These are phyloP conservation scores for Passer montanus DNA, from an alignment of 2,113 vertebrate species.

Conservation along the genomic window DNA sequence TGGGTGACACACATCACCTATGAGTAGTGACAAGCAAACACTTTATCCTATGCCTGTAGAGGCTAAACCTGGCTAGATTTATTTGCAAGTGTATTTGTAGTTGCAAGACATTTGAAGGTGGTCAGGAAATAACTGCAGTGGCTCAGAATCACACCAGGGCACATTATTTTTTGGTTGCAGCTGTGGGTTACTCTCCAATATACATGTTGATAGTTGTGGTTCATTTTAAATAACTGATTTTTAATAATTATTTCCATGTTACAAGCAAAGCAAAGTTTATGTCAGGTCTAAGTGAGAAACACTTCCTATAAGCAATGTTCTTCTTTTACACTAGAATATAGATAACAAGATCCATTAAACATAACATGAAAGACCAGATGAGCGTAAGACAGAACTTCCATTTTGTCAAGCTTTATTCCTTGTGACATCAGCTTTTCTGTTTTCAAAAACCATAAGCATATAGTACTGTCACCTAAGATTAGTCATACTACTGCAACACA, in stretches of 20 bases:
- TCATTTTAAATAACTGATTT: background rate
- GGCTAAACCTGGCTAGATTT: background rate
- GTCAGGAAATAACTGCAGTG: background rate
- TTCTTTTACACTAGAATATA: background rate
- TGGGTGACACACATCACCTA: background rate
- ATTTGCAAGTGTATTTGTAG: background rate
- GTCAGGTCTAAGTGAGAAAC: background rate
- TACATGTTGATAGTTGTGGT: background rate
- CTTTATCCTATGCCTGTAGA: background rate
- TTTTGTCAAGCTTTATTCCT: background rate
- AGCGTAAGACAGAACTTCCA: background rate
- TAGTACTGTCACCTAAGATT: background rate
- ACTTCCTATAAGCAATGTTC: background rate
- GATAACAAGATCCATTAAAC: background rate
- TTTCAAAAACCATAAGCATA: background rate
- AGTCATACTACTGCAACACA: background rate
- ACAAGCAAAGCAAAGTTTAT: background rate
- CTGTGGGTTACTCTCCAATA: background rate
- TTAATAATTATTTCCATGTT: background rate
- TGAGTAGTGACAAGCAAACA: background rate
- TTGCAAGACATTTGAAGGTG: background rate
- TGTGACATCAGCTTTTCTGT: background rate
- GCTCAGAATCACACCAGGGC: background rate
- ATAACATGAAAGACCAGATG: background rate
- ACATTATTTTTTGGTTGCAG: background rate